Conservation (phyloP, 2,797 vertebrate genomes). For the Cirrhinus mrigala region DNA sequence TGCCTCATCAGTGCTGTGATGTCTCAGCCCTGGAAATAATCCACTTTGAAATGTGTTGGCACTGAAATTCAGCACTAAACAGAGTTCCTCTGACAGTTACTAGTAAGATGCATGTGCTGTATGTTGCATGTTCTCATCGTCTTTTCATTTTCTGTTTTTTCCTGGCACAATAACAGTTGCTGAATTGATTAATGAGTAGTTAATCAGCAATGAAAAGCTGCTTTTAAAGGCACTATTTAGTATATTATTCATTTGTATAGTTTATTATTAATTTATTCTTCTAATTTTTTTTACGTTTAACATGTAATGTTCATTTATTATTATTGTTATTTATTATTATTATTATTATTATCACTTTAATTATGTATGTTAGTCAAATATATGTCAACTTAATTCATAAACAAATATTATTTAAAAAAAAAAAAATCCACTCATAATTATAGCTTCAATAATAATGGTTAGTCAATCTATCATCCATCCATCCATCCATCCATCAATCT, state of each 20-base stretch:
- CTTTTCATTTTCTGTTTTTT: slow-evolving; percentile 12
- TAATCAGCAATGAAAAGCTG: neutral
- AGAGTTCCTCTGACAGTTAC: slow-evolving; percentile 28
- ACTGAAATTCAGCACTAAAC: slow-evolving; percentile 21
- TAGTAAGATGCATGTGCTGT: slow-evolving; percentile 13
- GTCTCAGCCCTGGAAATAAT: slow-evolving; percentile 24
- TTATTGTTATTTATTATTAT: no score
- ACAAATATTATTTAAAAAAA: no score
- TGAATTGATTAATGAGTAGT: slow-evolving; percentile 33
- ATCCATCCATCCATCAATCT: no score
- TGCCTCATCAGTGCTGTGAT: slow-evolving; percentile 38
- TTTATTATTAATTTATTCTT: neutral
- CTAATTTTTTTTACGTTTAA: no score
- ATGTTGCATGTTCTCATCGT: slow-evolving; percentile 16
- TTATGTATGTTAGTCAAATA: no score
- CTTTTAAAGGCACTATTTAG: neutral
- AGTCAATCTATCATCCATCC: no score
- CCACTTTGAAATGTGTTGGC: slow-evolving; percentile 22
- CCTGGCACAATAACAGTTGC: slow-evolving; percentile 2
- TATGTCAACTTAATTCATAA: no score
- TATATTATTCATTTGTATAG: neutral
- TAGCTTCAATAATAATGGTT: no score
- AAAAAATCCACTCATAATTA: no score
- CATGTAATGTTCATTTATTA: no score
- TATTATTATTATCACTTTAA: no score